Percentiles rank a stretch among this genome's conserved stretches.
phyloP scores from a whole-genome alignment of 2,797 vertebrate genomes.

The Esox masquinongy region DNA sequence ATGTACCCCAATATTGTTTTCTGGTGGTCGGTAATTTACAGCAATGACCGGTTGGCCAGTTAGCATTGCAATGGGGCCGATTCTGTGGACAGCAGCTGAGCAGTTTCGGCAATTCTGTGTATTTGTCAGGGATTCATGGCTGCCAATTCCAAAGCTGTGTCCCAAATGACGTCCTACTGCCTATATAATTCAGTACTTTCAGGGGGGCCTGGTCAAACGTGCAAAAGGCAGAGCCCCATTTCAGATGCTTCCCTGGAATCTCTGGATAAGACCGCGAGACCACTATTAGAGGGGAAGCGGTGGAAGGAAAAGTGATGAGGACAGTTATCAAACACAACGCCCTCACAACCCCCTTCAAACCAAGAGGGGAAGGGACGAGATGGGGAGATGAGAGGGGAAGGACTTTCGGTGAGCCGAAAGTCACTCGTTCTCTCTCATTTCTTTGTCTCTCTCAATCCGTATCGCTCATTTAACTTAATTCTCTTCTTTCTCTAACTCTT shows the following conservation, averaged over 20 bases:
- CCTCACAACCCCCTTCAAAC: background rate
- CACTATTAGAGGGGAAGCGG: background rate
- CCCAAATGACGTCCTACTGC: background rate
- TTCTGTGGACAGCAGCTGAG: background rate
- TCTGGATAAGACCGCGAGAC: background rate
- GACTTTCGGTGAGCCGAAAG: conserved; percentile 10
- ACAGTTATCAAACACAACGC: background rate
- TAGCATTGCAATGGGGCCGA: background rate
- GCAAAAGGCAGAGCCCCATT: background rate
- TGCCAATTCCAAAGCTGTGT: background rate
- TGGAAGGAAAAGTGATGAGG: background rate
- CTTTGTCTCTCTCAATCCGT: background rate
- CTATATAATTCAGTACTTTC: background rate
- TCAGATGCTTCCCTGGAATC: background rate
- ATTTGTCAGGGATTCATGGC: background rate
- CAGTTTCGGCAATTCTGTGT: background rate
- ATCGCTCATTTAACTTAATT: background rate
- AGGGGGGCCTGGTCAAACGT: background rate
- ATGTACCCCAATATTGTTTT: no score
- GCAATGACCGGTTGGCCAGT: no score
- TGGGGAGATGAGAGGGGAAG: conserved; percentile 8
- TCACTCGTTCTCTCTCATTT: conserved; percentile 21
- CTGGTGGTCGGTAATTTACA: no score
- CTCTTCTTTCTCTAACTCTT: background rate
- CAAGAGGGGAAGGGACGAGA: background rate